These are phyloP conservation scores for Phortica magna DNA, from an alignment of 2,888 invertebrate species.

Conservation along the genomic window DNA sequence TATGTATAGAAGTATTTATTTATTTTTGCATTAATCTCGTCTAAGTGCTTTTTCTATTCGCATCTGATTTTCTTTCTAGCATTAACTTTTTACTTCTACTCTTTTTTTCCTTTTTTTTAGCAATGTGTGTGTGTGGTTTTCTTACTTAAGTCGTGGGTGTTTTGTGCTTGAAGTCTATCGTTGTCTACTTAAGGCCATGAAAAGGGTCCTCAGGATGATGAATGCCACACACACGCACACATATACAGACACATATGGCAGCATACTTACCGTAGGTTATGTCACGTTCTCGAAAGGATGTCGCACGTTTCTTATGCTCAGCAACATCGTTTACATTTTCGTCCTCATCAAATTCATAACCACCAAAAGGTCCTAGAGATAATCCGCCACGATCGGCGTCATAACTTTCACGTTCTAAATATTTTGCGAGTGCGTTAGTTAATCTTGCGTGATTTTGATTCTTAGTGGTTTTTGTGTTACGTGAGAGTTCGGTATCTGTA, in stretches of 20 bases:
- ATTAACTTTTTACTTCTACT: neutral
- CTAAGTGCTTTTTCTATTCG: slow-evolving; percentile 57
- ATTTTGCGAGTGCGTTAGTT: slow-evolving; percentile 76
- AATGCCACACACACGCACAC: slow-evolving; percentile 25
- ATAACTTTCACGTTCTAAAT: slow-evolving; percentile 74
- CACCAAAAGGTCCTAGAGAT: slow-evolving; percentile 61
- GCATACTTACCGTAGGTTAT: slow-evolving; percentile 74
- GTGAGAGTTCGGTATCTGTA: slow-evolving; percentile 66
- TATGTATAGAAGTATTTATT: neutral
- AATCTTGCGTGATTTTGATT: slow-evolving; percentile 73
- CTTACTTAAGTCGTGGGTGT: neutral
- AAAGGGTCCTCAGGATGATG: neutral
- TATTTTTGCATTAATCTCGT: slow-evolving; percentile 54
- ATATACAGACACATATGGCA: slow-evolving; percentile 12
- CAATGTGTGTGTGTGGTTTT: neutral
- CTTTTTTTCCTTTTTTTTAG: neutral
- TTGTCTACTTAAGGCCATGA: neutral
- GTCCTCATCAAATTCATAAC: slow-evolving; percentile 74
- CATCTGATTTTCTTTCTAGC: neutral
- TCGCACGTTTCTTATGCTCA: slow-evolving; percentile 73
- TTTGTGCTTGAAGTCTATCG: neutral
- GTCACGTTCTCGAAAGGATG: slow-evolving; percentile 76
- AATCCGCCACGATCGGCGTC: slow-evolving; percentile 63
- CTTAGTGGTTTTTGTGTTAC: slow-evolving; percentile 64
- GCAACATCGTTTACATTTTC: slow-evolving; percentile 43